Evolutionary conservation across 2,797 vertebrate genomes (phyloP).

Genomic region (Paramormyrops hopkinsi): DNA sequence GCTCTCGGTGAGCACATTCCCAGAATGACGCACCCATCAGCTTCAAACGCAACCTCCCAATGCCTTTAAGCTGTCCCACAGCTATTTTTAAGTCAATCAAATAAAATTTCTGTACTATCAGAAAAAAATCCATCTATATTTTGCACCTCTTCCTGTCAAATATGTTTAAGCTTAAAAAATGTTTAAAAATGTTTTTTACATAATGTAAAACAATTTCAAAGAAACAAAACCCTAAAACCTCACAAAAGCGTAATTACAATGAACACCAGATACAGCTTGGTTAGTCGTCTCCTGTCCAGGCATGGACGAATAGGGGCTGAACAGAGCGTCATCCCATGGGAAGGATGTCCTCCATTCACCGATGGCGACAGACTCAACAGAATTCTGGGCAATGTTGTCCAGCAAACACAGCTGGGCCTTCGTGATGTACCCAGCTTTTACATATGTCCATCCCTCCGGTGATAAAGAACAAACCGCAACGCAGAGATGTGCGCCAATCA

Average conservation of each 20-base stretch:
- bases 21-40: neutral
- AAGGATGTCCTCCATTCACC: constrained; percentile 38
- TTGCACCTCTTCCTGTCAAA: neutral
- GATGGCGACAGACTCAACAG: constrained; percentile 44
- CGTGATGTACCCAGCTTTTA: neutral
- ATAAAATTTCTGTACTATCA: neutral
- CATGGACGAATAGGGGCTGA: constrained; percentile 26
- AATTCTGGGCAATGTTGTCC: constrained; percentile 46
- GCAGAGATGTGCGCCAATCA: neutral
- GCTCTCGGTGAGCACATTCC: neutral
- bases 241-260: neutral
- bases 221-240: neutral
- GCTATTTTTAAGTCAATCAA: neutral
- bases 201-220: neutral
- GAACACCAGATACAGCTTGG: neutral
- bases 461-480: neutral
- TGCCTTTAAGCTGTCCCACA: neutral
- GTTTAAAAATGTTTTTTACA: neutral
- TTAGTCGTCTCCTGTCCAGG: constrained; percentile 4
- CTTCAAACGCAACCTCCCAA: neutral
- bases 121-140: neutral
- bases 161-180: neutral
- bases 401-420: constrained; percentile 39
- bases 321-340: constrained; percentile 27
- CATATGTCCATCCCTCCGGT: neutral